A percentile compares a stretch with the other conserved stretches of the same genome.
phyloP scores from a whole-genome alignment of 2,888 invertebrate species.

The Erebia ligea region DNA sequence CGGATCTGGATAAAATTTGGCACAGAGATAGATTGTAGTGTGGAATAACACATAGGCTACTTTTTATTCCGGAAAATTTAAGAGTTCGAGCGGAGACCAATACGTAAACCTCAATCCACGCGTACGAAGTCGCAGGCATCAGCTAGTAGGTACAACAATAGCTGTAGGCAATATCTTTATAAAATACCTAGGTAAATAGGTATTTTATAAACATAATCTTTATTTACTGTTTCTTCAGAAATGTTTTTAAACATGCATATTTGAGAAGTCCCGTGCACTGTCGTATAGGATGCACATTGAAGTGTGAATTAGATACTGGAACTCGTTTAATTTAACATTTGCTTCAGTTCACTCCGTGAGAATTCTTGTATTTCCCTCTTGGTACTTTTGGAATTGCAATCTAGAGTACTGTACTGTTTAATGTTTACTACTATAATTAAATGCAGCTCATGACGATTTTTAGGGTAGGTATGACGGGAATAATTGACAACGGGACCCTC shows the following conservation, averaged over 20 bases:
- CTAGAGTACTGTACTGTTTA: constrained; percentile 13
- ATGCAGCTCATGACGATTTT: background rate
- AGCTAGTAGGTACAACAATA: too few species aligned
- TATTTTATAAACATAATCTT: background rate
- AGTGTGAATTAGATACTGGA: constrained; percentile 25
- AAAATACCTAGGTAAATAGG: too few species aligned
- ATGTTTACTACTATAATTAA: background rate
- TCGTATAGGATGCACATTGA: constrained; percentile 18
- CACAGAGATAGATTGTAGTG: too few species aligned
- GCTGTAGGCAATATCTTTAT: too few species aligned
- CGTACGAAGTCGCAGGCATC: too few species aligned
- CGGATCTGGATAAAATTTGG: too few species aligned
- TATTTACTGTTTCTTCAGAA: background rate
- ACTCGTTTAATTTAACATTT: constrained; percentile 24
- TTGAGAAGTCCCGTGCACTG: constrained; percentile 18
- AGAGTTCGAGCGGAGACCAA: too few species aligned
- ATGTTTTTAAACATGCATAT: constrained; percentile 13
- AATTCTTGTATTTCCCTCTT: constrained; percentile 22
- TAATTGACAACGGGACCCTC: too few species aligned
- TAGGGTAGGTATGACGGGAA: too few species aligned
- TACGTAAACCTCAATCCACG: too few species aligned
- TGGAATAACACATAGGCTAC: too few species aligned
- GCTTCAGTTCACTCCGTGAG: constrained; percentile 13
- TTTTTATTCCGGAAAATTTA: too few species aligned
- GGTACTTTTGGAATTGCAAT: constrained; percentile 19